Conservation (phyloP, 2,888 invertebrate species). For the Orchestes rusci region DNA sequence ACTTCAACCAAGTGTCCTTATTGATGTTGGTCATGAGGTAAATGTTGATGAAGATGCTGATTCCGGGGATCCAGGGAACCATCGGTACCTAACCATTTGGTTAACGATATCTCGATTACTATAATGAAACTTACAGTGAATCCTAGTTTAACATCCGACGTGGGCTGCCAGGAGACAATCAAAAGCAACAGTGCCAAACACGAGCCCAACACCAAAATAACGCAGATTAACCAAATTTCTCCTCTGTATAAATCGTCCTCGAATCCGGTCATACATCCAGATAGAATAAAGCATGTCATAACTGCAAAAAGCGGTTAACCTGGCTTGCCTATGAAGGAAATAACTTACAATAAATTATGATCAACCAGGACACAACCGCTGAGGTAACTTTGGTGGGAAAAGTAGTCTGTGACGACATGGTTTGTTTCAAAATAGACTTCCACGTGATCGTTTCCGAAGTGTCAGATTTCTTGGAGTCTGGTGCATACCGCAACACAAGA, state of each 20-base stretch:
- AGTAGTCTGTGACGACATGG: conserved; percentile 42
- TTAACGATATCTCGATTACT: not conserved
- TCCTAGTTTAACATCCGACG: conserved; percentile 52
- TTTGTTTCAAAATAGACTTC: conserved; percentile 39
- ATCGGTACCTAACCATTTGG: conserved; percentile 60
- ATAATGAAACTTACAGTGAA: conserved; percentile 50
- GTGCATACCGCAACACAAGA: conserved; percentile 64
- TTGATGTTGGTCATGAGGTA: conserved; percentile 80
- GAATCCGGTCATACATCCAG: conserved; percentile 37
- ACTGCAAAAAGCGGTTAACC: conserved; percentile 32
- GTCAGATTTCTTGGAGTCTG: conserved; percentile 40
- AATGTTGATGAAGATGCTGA: conserved; percentile 76
- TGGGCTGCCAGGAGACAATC: conserved; percentile 56
- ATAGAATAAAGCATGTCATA: conserved; percentile 36
- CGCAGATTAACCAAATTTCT: conserved; percentile 36
- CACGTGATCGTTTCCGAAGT: conserved; percentile 29
- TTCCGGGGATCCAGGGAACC: conserved; percentile 72
- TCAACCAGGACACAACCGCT: conserved; percentile 44
- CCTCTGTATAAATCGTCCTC: conserved; percentile 40
- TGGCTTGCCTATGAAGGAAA: not conserved
- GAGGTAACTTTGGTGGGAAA: conserved; percentile 46
- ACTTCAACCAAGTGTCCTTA: conserved; percentile 71
- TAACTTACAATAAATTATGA: conserved; percentile 47
- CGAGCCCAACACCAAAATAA: conserved; percentile 36
- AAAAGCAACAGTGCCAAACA: conserved; percentile 45